Base-by-base conservation (phyloP, 2,888 invertebrate species). In the Erpobdella octoculata region DNA sequence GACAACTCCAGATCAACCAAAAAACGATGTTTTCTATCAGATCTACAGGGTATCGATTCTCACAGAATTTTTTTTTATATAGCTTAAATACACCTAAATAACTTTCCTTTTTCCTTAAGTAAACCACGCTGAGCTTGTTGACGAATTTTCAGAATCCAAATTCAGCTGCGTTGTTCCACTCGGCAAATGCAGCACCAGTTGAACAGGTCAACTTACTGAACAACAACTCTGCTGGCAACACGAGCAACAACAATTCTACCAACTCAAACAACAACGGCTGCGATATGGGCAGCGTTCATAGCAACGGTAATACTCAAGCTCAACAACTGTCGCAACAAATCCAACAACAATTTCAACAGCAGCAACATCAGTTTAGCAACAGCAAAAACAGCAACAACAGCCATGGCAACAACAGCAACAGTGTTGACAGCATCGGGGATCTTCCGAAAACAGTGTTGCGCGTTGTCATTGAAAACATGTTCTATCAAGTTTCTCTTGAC, bases 401-500 rank as follows among this genome's bases (percentile, higher is more conserved):
- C 31, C 41, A 67, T 48, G 21, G 48, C 48, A 48, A 46, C 48
- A 9, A 46, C 58, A 31, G 58, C 58, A 58, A 35, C 35, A 28
- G 12, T 46, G 36, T 31, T 48, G 48, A 69, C 58, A 58, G 35
- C 58, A 33, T 4, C 33, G 35, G 46, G 70, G 80, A 81, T 73
- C 79, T 80, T 73, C 83, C 83, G 35, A 83, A 84, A 77, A 80
- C 95, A 68, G 96, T 98, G 77, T 89, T 99, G 78, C 89, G 98
- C 78, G 96, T 98, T 79, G 96, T 98, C 84, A 91, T 99, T 79
- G 98, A 98, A 86, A 94, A 97, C 86, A 91, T 97, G 90, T 87
- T 98, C 79, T 98, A 97, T 85, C 96, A 96, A 68, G 95, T 98
- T 79, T 93, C 94, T 72, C 88, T 99, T 82, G 98, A 99, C 84